phyloP scores from a whole-genome alignment of 2,888 invertebrate species.

The Melanchra persicariae region DNA sequence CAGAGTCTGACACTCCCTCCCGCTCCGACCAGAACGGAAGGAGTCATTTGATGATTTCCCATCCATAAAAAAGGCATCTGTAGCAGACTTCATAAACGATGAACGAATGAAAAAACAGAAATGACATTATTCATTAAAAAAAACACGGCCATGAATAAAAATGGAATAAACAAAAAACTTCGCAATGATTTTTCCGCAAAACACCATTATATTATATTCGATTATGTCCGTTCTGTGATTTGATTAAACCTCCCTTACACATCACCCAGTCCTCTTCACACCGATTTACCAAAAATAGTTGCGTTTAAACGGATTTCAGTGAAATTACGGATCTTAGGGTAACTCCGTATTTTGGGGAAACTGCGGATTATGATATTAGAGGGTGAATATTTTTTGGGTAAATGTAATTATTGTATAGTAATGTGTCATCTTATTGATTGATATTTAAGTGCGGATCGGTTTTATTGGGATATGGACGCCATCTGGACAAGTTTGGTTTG shows the following conservation, averaged over 20 bases:
- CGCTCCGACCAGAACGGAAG: no score
- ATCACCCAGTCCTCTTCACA: constrained; percentile 65
- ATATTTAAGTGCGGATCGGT: constrained; percentile 64
- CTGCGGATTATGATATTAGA: constrained; percentile 75
- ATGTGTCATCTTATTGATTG: constrained; percentile 69
- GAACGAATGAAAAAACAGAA: not conserved
- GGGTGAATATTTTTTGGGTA: constrained; percentile 80
- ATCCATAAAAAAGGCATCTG: no score
- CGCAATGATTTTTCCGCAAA: constrained; percentile 67
- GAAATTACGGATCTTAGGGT: constrained; percentile 56
- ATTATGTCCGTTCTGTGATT: constrained; percentile 81
- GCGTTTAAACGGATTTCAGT: constrained; percentile 81
- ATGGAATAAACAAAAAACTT: constrained; percentile 25
- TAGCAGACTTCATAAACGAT: not conserved
- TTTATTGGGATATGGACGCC: constrained; percentile 59
- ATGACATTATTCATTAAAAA: constrained; percentile 25
- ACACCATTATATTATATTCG: constrained; percentile 83
- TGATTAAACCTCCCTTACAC: constrained; percentile 85
- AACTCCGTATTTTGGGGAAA: constrained; percentile 79
- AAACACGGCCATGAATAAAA: constrained; percentile 48
- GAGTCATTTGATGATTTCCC: no score
- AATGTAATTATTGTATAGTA: constrained; percentile 84
- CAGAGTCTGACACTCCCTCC: no score
- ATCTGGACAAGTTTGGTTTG: constrained; percentile 56
- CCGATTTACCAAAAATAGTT: constrained; percentile 85